Percentiles rank a stretch among this genome's conserved stretches.
Evolutionary conservation across 2,888 invertebrate species (phyloP).

Genomic region (Oligia strigilis): DNA sequence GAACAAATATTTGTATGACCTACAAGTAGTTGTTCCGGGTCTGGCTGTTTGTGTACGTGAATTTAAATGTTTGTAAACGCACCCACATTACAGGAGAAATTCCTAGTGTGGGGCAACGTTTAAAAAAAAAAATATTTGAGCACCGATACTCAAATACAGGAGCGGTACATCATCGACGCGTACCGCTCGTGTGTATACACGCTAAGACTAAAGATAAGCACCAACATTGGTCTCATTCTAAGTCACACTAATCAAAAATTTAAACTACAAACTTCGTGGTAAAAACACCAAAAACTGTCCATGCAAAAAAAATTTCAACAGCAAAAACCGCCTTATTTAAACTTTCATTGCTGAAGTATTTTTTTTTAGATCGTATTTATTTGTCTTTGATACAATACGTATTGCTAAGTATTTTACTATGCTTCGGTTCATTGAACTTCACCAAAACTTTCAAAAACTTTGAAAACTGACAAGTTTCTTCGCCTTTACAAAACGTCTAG

Average conservation of each 20-base stretch:
- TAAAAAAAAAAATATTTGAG: too few relatives aligned
- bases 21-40: too few relatives aligned
- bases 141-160: too few relatives aligned
- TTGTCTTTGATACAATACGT: background rate
- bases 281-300: constrained; percentile 15
- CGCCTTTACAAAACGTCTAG: background rate
- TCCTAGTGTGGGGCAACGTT: too few relatives aligned
- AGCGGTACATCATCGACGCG: too few relatives aligned
- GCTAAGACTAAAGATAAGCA: too few relatives aligned
- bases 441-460: background rate
- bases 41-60: too few relatives aligned
- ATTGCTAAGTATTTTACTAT: background rate
- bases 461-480: background rate
- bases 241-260: background rate
- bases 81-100: too few relatives aligned
- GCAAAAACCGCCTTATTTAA: background rate
- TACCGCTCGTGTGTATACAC: too few relatives aligned
- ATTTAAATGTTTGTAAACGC: too few relatives aligned
- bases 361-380: background rate
- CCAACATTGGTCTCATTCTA: background rate
- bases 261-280: background rate
- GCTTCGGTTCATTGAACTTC: background rate
- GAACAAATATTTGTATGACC: too few relatives aligned
- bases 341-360: too few relatives aligned
- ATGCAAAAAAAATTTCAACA: background rate